Evolutionary conservation across 2,888 invertebrate genomes (phyloP), one percentile per base, ranked within the genome.

Genomic region (Drosophila sordidula): DNA sequence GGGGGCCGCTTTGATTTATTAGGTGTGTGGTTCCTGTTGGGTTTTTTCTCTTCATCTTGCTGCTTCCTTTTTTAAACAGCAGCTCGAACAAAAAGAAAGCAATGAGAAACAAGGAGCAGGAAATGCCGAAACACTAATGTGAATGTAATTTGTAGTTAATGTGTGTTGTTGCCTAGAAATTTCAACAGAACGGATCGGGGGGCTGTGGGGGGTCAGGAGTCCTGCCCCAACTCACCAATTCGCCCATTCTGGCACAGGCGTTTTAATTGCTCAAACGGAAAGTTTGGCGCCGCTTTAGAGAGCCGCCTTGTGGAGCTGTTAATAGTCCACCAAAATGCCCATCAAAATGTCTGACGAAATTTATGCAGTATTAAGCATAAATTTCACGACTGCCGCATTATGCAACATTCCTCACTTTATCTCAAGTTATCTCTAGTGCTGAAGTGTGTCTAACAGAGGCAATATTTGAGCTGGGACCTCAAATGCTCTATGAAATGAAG

Each of bases 101-200:
- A 34, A 29, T 29, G 34, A 14, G 25, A 54, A 69, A 69, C 47
- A 59, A 64, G 65, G 50, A 58, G 51, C 54, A 58, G 65, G 72
- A 83, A 78, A 83, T 71, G 54, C 73, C 78, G 75, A 87, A 84
- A 84, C 85, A 84, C 88, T 88, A 85, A 87, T 85, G 88, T 87
- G 88, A 83, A 80, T 87, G 85, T 85, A 85, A 85, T 85, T 85
- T 88, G 88, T 86, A 86, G 85, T 86, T 86, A 85, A 85, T 85
- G 85, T 82, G 80, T 61, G 73, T 69, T 70, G 75, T 69, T 70
- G 71, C 76, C 66, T 57, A 59, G 73, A 68, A 82, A 71, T 49
- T 63, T 68, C 80, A 80, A 69, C 63, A 42, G 68, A 80, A 69
- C 61, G 42, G 68, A 18, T 9, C 29, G 29, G 18, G 18, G 18